Percentiles rank a stretch among this genome's conserved stretches.
phyloP scores from a whole-genome alignment of 1,140 invertebrate species.

The Trichonephila inaurata region DNA sequence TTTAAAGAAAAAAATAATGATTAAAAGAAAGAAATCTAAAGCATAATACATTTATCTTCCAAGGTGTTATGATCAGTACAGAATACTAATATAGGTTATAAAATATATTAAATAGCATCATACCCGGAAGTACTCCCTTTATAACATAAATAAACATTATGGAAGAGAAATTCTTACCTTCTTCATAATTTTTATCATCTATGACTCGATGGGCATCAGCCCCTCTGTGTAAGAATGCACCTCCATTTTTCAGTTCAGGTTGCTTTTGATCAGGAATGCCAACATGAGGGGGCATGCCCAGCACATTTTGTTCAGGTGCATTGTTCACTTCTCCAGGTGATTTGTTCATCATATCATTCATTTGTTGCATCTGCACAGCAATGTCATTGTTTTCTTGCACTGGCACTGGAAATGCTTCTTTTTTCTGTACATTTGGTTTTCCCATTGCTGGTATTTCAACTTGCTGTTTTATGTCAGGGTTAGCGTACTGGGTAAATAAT shows the following conservation, averaged over 20 bases:
- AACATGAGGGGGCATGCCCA: conserved; percentile 50
- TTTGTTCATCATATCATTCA: conserved; percentile 74
- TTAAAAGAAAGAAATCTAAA: too few relatives aligned
- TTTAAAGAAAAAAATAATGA: too few relatives aligned
- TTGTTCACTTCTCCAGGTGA: conserved; percentile 70
- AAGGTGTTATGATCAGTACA: too few relatives aligned
- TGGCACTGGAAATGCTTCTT: conserved; percentile 41
- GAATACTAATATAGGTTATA: too few relatives aligned
- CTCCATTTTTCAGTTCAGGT: conserved; percentile 42
- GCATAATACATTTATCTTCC: too few relatives aligned
- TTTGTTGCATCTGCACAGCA: conserved; percentile 65
- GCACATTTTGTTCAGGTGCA: conserved; percentile 41
- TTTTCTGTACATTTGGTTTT: background rate
- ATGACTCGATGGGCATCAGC: conserved; percentile 46
- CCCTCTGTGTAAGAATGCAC: conserved; percentile 44
- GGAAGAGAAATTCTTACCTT: conserved; percentile 36
- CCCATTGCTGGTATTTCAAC: conserved; percentile 55
- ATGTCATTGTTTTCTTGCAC: conserved; percentile 60
- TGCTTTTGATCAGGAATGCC: conserved; percentile 7
- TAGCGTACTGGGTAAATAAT: background rate
- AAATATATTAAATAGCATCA: background rate
- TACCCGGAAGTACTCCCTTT: background rate
- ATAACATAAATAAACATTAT: background rate
- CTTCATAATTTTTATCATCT: conserved; percentile 73
- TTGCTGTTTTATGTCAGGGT: conserved; percentile 47